Evolutionary conservation across 2,888 invertebrate species (phyloP).

Genomic region (Lymantria dispar): DNA sequence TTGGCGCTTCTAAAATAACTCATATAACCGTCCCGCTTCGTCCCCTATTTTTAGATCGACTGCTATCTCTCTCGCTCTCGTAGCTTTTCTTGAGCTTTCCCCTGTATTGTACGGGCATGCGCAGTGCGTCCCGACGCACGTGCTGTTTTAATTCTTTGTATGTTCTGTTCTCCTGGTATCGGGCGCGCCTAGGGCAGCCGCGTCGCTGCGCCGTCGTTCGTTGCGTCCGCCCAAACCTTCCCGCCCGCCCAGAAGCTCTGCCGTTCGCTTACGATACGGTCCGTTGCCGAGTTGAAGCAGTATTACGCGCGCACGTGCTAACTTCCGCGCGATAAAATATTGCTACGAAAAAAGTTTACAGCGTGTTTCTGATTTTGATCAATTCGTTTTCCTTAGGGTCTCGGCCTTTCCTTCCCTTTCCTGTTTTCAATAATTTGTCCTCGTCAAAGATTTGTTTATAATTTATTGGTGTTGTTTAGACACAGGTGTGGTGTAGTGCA

Average conservation of each 20-base stretch:
- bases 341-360: conserved; percentile 36
- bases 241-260: conserved; percentile 73
- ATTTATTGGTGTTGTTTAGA: conserved; percentile 45
- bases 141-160: conserved; percentile 50
- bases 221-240: conserved; percentile 70
- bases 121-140: conserved; percentile 70
- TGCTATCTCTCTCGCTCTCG: conserved; percentile 51
- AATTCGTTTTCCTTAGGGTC: conserved; percentile 10
- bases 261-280: conserved; percentile 70
- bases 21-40: conserved; percentile 49
- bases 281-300: conserved; percentile 53
- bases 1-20: conserved; percentile 76
- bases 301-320: conserved; percentile 54
- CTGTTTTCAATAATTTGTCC: conserved; percentile 18
- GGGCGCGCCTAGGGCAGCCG: conserved; percentile 81
- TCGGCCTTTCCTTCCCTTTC: conserved; percentile 11
- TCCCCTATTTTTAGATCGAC: conserved; percentile 60
- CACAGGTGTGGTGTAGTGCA: conserved; percentile 59
- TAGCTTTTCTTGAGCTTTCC: conserved; percentile 69
- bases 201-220: conserved; percentile 73
- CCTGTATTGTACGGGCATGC: conserved; percentile 58
- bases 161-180: conserved; percentile 69
- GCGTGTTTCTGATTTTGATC: conserved; percentile 3
- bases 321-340: conserved; percentile 54
- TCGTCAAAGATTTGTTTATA: conserved; percentile 35